Conservation (phyloP, 2,113 vertebrate species). For the Megalops atlanticus region DNA sequence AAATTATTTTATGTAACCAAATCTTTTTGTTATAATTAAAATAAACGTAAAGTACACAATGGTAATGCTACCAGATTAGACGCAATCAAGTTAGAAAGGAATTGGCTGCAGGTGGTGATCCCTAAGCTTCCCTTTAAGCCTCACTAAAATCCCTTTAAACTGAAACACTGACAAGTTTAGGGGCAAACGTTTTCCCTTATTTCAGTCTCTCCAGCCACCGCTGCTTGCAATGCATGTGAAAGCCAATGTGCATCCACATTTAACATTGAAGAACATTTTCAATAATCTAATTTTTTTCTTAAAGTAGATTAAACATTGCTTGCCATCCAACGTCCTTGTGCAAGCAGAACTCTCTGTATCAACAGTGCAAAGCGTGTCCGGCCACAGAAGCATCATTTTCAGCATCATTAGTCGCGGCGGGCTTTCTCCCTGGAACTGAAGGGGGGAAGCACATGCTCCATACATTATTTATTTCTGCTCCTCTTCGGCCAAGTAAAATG, state of each 20-base stretch:
- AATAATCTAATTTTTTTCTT: constrained; percentile 10
- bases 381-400: constrained; percentile 21
- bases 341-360: constrained; percentile 16
- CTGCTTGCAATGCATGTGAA: no score
- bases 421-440: constrained; percentile 27
- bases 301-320: constrained; percentile 10
- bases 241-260: no score
- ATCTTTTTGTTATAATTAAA: not conserved
- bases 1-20: not conserved
- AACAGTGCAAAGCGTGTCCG: not conserved
- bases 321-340: not conserved
- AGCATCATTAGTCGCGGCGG: constrained; percentile 34
- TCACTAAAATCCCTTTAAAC: no score
- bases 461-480: constrained; percentile 48
- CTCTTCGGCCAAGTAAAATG: constrained; percentile 49
- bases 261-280: not conserved
- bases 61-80: not conserved
- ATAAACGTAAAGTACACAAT: no score
- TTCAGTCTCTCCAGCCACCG: no score
- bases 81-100: not conserved
- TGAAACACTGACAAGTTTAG: no score
- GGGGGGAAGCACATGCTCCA: constrained; percentile 32
- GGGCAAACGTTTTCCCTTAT: no score
- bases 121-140: no score
- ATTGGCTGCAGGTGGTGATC: not conserved